A percentile compares a stretch with the other conserved stretches of the same genome.
phyloP scores from a whole-genome alignment of 2,113 vertebrate species.

The Eidolon helvum region DNA sequence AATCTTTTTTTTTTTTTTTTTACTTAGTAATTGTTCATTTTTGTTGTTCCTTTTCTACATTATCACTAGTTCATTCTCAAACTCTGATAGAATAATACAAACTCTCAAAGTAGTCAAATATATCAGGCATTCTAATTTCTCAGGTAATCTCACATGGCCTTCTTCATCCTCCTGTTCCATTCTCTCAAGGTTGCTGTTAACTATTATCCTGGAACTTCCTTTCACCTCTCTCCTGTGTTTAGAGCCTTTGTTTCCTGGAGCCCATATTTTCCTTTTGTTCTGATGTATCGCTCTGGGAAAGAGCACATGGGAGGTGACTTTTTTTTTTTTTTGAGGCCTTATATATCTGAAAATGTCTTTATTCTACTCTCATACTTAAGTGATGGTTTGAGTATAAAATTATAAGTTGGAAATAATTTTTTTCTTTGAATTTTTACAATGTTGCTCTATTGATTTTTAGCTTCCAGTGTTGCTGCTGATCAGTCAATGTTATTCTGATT shows the following conservation, averaged over 20 bases:
- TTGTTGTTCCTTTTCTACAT: background rate
- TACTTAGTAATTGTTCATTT: background rate
- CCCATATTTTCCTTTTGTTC: background rate
- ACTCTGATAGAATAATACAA: background rate
- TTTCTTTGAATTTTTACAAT: background rate
- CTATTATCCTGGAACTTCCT: background rate
- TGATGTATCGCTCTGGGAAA: background rate
- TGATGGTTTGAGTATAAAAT: conserved; percentile 5
- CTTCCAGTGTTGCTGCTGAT: background rate
- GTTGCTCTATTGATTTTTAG: background rate
- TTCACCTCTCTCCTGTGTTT: background rate
- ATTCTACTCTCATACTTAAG: background rate
- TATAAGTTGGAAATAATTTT: background rate
- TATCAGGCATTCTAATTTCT: background rate
- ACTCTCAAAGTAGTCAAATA: background rate
- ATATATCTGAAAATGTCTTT: conserved; percentile 20
- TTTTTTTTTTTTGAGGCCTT: background rate
- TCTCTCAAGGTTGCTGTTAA: background rate
- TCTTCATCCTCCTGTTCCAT: background rate
- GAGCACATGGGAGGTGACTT: background rate
- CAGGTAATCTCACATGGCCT: background rate
- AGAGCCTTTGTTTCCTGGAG: background rate
- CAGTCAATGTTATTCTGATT: background rate
- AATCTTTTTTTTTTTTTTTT: background rate
- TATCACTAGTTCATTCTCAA: background rate